These are phyloP conservation scores for Flexamia atlantica DNA, from an alignment of 2,888 invertebrate species.

Conservation along the genomic window DNA sequence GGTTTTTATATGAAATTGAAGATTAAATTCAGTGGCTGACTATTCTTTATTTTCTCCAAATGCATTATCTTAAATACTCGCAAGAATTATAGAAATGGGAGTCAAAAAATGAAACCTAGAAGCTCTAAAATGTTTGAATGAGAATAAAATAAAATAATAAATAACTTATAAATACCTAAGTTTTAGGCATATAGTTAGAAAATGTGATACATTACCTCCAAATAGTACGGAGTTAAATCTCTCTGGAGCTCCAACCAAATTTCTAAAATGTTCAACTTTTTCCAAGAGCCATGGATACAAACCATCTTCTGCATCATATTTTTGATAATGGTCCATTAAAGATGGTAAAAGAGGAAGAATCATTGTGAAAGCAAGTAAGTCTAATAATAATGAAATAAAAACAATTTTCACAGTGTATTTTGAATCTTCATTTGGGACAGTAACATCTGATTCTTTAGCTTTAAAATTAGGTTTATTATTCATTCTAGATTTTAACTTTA, in stretches of 20 bases:
- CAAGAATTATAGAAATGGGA: too few species aligned
- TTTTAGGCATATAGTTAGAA: background rate
- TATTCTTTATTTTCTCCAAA: too few species aligned
- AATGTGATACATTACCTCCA: conserved; percentile 82
- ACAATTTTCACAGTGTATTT: conserved; percentile 81
- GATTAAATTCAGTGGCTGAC: too few species aligned
- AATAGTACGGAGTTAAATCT: conserved; percentile 90
- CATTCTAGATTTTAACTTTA: background rate
- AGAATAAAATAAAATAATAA: too few species aligned
- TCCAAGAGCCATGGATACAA: conserved; percentile 83
- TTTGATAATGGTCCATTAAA: conserved; percentile 91
- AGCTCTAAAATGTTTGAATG: too few species aligned
- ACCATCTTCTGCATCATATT: conserved; percentile 81
- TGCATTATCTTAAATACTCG: too few species aligned
- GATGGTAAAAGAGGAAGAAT: conserved; percentile 97
- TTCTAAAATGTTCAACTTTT: conserved; percentile 85
- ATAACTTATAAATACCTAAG: too few species aligned
- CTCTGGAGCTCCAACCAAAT: conserved; percentile 91
- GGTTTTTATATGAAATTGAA: too few species aligned
- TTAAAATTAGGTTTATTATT: background rate
- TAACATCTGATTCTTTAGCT: background rate
- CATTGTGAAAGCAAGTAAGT: conserved; percentile 98
- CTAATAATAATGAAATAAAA: conserved; percentile 92
- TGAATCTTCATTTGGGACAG: background rate
- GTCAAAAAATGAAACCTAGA: too few species aligned